Conservation (phyloP, 2,113 vertebrate species). For the Gymnogyps californianus region DNA sequence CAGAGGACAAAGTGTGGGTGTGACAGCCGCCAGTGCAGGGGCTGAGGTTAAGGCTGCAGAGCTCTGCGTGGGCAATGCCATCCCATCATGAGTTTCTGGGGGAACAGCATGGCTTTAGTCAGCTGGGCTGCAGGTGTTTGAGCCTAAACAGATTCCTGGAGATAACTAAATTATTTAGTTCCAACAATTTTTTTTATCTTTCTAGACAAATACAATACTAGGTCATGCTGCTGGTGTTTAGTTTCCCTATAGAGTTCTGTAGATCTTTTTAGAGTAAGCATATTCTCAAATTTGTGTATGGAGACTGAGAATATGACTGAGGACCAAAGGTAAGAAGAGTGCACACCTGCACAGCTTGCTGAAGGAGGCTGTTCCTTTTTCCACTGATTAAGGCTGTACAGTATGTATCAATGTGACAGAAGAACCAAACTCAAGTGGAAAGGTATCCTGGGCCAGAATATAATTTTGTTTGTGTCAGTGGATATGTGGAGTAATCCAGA, state of each 20-base stretch:
- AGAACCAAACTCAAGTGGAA: not conserved
- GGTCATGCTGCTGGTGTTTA: not conserved
- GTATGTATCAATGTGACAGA: not conserved
- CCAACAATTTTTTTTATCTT: not conserved
- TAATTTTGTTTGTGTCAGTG: not conserved
- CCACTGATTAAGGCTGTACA: not conserved
- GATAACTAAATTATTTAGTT: not conserved
- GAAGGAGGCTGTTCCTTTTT: not conserved
- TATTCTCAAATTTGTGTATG: not conserved
- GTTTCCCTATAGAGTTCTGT: not conserved
- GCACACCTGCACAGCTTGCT: not conserved
- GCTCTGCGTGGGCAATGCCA: not conserved
- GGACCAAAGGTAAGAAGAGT: not conserved
- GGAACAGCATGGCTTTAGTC: not conserved
- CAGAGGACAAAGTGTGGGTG: not conserved
- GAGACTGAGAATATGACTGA: not conserved
- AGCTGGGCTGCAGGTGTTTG: not conserved
- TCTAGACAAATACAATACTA: not conserved
- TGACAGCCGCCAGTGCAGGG: not conserved
- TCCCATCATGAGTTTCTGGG: not conserved
- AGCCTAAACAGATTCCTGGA: not conserved
- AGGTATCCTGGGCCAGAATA: not conserved
- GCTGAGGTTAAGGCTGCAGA: not conserved
- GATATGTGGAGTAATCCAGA: not conserved
- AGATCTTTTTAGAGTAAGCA: not conserved